phyloP scores from a whole-genome alignment of 2,888 invertebrate species.

The Tryphoninae sp. region DNA sequence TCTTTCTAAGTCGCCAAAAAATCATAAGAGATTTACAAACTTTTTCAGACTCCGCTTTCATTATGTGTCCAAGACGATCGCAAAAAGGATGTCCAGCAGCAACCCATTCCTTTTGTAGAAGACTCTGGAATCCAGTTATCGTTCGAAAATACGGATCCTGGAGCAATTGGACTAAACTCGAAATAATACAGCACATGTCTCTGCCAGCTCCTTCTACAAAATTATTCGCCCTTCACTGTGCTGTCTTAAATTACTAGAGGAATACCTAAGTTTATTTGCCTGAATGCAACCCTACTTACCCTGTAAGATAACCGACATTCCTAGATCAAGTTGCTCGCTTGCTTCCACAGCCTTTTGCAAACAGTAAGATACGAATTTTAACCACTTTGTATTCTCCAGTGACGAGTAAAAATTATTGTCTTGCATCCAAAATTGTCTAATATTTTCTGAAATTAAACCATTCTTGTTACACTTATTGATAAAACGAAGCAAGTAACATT shows the following conservation, averaged over 20 bases:
- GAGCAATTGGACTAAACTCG: slow-evolving; percentile 93
- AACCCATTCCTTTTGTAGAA: slow-evolving; percentile 97
- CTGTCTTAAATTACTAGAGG: neutral
- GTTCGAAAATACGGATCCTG: slow-evolving; percentile 93
- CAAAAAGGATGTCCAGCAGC: slow-evolving; percentile 95
- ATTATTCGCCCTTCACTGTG: neutral
- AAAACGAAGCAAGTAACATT: neutral
- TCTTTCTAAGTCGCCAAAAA: slow-evolving; percentile 16
- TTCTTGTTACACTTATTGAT: neutral
- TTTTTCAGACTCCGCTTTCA: slow-evolving; percentile 84
- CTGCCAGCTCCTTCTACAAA: slow-evolving; percentile 88
- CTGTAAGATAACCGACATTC: slow-evolving; percentile 92
- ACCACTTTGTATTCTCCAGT: slow-evolving; percentile 93
- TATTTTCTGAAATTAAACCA: slow-evolving; percentile 77
- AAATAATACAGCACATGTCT: slow-evolving; percentile 93
- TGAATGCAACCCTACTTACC: slow-evolving; percentile 82
- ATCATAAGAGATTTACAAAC: slow-evolving; percentile 65
- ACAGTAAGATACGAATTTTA: slow-evolving; percentile 90
- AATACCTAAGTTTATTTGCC: neutral
- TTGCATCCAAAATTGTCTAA: slow-evolving; percentile 85
- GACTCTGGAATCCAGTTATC: slow-evolving; percentile 92
- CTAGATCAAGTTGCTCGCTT: slow-evolving; percentile 85
- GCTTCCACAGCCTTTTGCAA: slow-evolving; percentile 89
- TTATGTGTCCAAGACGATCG: slow-evolving; percentile 87
- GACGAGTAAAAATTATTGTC: slow-evolving; percentile 91